Evolutionary conservation across 2,797 vertebrate genomes (phyloP), one percentile per base, ranked within the genome.

Genomic region (Sebastes nivosus): DNA sequence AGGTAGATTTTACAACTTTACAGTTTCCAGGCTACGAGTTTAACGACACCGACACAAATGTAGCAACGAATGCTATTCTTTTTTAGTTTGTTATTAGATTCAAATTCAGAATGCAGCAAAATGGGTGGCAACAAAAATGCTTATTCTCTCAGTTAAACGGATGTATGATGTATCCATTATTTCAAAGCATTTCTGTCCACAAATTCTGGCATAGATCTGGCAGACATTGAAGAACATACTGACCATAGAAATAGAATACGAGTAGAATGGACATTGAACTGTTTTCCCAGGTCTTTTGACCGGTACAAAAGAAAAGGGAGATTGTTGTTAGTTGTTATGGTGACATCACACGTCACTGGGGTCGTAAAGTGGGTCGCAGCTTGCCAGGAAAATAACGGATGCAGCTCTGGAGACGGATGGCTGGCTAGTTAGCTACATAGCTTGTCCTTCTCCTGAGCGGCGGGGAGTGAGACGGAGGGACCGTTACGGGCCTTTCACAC

Each of bases 1-100:
- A 88, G 59, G 30, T n/a, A 11, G 57, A 54, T 77, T 79, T 77
- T 59, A 50, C 65, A 77, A 60, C 36, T 73, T 71, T 65, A 32
- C 50, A 52, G 54, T 61, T 66, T 72, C 8, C 11, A 38, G 27
- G 58, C 46, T 10, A 22, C 4, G 1, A 61, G 27, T 24, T 18
- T 27, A 60, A 54, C 61, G 18, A 12, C 57, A 55, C 29, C 6
- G 52, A 60, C 22, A 9, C 8, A 30, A 16, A 72, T 12, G 22
- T 29, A 46, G 54, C 20, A 32, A 42, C n/a, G 20, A 60, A 32
- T 20, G 24, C 8, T 8, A 0, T 20, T 63, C n/a, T 16, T 63
- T 54, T 54, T 25, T 22, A 36, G 24, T 74, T 73, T 60, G n/a
- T 55, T 57, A 29, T 69, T 46, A 54, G 20, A 54, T 55, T 67